Conservation (phyloP, 2,113 vertebrate species). For the Puffinus mauretanicus region DNA sequence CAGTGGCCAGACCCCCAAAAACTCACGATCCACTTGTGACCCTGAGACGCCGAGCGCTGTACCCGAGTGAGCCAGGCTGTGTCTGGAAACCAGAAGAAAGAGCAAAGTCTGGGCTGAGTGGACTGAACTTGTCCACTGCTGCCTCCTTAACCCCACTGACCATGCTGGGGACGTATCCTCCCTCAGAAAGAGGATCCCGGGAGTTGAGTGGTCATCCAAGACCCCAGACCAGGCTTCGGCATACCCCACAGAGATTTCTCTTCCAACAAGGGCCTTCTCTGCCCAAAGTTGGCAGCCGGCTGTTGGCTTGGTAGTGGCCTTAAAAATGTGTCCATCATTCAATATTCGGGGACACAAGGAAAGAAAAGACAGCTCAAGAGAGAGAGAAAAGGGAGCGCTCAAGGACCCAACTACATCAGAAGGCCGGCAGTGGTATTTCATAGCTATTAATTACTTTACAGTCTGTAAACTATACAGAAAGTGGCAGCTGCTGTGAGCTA, state of each 20-base stretch:
- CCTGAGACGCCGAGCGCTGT: rapidly evolving
- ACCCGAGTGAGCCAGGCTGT: background rate
- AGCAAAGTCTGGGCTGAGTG: background rate
- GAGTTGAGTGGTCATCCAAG: background rate
- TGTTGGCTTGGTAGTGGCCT: background rate
- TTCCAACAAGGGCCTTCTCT: background rate
- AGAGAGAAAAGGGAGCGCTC: background rate
- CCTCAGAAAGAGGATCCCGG: rapidly evolving
- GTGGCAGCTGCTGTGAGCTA: constrained; percentile 3
- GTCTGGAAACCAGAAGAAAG: background rate
- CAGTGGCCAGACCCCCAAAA: background rate
- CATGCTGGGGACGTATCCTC: rapidly evolving
- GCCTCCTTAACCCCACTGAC: background rate
- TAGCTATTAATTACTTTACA: background rate
- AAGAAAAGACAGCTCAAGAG: background rate
- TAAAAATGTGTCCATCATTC: background rate
- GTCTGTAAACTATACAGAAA: background rate
- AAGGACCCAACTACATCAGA: background rate
- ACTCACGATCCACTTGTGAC: background rate
- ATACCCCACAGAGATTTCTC: background rate
- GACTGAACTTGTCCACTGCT: background rate
- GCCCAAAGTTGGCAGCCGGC: background rate
- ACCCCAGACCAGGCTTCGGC: background rate
- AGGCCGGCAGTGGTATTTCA: constrained; percentile 6
- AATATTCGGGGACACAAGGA: background rate